These are phyloP conservation scores for Oreocharis arfaki DNA, from an alignment of 2,113 vertebrate species.

Conservation along the genomic window DNA sequence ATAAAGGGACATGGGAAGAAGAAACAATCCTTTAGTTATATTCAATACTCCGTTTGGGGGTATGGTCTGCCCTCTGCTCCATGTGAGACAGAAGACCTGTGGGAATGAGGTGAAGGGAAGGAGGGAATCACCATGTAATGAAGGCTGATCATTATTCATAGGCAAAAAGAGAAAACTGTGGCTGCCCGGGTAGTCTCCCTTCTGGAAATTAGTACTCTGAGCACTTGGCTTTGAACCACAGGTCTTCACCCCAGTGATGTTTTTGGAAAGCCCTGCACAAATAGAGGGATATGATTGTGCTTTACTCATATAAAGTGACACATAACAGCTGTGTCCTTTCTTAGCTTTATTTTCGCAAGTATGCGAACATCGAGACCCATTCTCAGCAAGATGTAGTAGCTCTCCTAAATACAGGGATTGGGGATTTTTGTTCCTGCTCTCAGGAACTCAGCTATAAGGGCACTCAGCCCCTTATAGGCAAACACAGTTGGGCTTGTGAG, in stretches of 20 bases:
- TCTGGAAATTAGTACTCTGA: neutral
- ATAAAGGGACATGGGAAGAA: neutral
- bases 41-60: neutral
- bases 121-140: neutral
- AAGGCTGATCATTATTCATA: neutral
- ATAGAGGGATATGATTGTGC: neutral
- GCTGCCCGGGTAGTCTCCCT: neutral
- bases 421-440: neutral
- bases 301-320: neutral
- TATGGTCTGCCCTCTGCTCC: neutral
- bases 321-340: neutral
- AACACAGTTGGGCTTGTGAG: neutral
- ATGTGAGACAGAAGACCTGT: neutral
- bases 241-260: neutral
- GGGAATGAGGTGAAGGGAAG: neutral
- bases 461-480: neutral
- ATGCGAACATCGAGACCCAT: fast-evolving
- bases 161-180: neutral
- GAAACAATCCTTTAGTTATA: neutral
- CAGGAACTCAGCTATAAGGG: too few relatives aligned
- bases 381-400: neutral
- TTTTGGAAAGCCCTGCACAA: neutral
- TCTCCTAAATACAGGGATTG: neutral
- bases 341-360: neutral
- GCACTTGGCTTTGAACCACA: neutral